A percentile compares a stretch with the other conserved stretches of the same genome.
These are phyloP conservation scores for Alsophila aescularia DNA, from an alignment of 2,888 invertebrate species.

Conservation along the genomic window DNA sequence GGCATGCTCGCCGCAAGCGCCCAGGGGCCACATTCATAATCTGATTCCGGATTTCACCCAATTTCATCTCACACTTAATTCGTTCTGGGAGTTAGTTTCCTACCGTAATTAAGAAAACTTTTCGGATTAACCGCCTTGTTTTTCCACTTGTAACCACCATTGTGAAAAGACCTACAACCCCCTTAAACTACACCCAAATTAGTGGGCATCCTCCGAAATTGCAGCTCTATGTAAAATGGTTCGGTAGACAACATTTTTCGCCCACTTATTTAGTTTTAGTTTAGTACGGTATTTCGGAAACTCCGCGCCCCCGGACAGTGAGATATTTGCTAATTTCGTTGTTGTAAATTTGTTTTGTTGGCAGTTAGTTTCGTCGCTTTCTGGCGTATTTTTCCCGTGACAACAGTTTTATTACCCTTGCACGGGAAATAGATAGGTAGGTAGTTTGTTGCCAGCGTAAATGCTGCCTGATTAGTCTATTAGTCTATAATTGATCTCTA, in stretches of 20 bases:
- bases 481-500: neutral
- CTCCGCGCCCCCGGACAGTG: slow-evolving; percentile 72
- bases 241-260: slow-evolving; percentile 68
- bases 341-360: slow-evolving; percentile 75
- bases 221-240: slow-evolving; percentile 55
- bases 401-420: slow-evolving; percentile 7
- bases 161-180: slow-evolving; percentile 44
- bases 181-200: slow-evolving; percentile 28
- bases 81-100: slow-evolving; percentile 79
- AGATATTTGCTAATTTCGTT: slow-evolving; percentile 80
- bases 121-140: slow-evolving; percentile 78
- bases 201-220: slow-evolving; percentile 25
- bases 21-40: slow-evolving; percentile 58
- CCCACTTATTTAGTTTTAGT: slow-evolving; percentile 79
- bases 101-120: slow-evolving; percentile 81
- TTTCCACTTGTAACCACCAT: slow-evolving; percentile 67
- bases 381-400: slow-evolving; percentile 30
- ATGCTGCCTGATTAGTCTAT: neutral
- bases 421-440: slow-evolving; percentile 4
- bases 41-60: slow-evolving; percentile 67
- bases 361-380: slow-evolving; percentile 33
- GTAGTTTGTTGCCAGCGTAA: slow-evolving; percentile 15
- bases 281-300: slow-evolving; percentile 68
- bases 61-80: slow-evolving; percentile 72
- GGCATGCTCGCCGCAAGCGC: slow-evolving; percentile 2